Conservation (phyloP, 2,797 vertebrate genomes). For the Decapterus maruadsi region DNA sequence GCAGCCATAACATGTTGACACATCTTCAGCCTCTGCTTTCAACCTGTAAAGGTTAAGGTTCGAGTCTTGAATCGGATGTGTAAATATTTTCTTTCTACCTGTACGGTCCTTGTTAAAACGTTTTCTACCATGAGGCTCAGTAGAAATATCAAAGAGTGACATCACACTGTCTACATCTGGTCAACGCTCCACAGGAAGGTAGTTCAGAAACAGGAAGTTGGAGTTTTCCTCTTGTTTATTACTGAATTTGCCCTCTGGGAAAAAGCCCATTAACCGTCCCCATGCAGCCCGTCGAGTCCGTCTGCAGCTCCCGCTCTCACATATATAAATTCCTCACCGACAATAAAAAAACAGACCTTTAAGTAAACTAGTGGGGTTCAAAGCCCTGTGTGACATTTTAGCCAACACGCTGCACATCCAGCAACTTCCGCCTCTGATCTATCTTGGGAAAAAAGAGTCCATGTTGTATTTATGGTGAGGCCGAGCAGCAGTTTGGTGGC, state of each 20-base stretch:
- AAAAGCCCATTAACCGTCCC: slow-evolving; percentile 27
- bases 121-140: background rate
- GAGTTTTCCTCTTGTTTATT: slow-evolving; percentile 44
- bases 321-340: slow-evolving; percentile 15
- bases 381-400: background rate
- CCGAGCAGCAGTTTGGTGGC: slow-evolving; percentile 34
- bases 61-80: too few species aligned
- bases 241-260: slow-evolving; percentile 32
- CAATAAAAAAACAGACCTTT: slow-evolving; percentile 7
- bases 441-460: slow-evolving; percentile 17
- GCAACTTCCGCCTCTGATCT: background rate
- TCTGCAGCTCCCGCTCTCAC: slow-evolving; percentile 20
- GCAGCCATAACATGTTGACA: too few species aligned
- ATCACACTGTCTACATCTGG: slow-evolving; percentile 23
- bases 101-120: too few species aligned
- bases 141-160: background rate
- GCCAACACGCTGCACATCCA: background rate
- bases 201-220: slow-evolving; percentile 59
- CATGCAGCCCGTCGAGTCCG: background rate
- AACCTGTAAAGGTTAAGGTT: too few species aligned
- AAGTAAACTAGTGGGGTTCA: background rate
- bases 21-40: too few species aligned
- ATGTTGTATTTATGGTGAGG: slow-evolving; percentile 27
- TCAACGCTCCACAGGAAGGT: slow-evolving; percentile 39
- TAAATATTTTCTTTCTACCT: too few species aligned